Conservation (phyloP, 1,140 invertebrate genomes). For the Nasonia vitripennis region DNA sequence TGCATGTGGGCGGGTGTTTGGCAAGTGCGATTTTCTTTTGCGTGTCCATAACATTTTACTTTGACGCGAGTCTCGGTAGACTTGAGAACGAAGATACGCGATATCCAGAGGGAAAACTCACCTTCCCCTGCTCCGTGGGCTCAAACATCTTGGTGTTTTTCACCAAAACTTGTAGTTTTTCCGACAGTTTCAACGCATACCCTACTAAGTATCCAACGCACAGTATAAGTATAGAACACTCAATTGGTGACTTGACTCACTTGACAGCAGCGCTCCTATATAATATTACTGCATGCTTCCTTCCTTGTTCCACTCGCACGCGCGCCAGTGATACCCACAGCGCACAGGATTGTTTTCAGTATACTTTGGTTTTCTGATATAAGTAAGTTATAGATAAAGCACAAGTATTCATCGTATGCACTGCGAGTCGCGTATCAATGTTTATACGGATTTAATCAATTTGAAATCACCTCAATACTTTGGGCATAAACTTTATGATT, state of each 20-base stretch:
- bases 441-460: too few relatives aligned
- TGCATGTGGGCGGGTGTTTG: not conserved
- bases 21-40: not conserved
- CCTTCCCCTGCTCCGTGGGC: constrained; percentile 65
- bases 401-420: too few relatives aligned
- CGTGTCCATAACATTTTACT: not conserved
- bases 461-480: too few relatives aligned
- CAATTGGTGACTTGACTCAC: constrained; percentile 17
- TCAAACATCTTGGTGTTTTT: constrained; percentile 61
- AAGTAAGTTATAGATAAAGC: too few relatives aligned
- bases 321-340: not conserved
- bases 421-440: too few relatives aligned
- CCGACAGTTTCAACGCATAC: not conserved
- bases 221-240: not conserved
- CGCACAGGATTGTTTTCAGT: not conserved
- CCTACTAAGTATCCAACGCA: not conserved
- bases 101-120: constrained; percentile 40
- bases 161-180: not conserved
- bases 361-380: too few relatives aligned
- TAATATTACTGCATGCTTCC: not conserved
- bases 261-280: constrained; percentile 16
- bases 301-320: not conserved
- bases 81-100: not conserved
- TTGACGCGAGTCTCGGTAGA: not conserved
- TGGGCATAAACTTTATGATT: too few relatives aligned